Evolutionary conservation across 2,113 vertebrate species (phyloP), one percentile per base, ranked within the genome.

Genomic region (Myxocyprinus asiaticus): DNA sequence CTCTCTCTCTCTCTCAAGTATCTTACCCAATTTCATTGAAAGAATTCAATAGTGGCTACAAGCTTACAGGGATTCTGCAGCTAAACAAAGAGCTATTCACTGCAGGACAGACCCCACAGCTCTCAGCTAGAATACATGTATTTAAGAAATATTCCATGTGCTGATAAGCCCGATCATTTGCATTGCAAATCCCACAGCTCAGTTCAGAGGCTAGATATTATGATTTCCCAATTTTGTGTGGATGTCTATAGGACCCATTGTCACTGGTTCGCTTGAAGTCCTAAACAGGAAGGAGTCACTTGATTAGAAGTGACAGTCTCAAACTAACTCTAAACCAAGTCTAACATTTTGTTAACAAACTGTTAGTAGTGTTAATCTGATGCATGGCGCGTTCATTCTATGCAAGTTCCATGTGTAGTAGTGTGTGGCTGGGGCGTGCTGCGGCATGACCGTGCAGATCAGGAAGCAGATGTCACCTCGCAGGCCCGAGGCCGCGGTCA

Each of bases 31-130:
- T 79, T 76, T 78, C 22, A 33, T 33, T 33, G 22, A 56, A 82
- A 63, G 22, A 10, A 44, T 66, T 84, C 61, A 82, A 80, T 71
- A 78, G 81, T 51, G 79, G 51, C 76, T 70, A 67, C 69, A 74
- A 77, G 6, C 63, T 77, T 64, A 67, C 47, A 7, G 45, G 76
- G 62, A 61, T 43, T 65, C 69, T 53, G 48, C 55, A 8, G 67
- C 68, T 44, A 67, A 86, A 87, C 86, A 87, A 87, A 83, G 80
- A 72, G 73, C 74, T 64, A 80, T 82, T 87, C 80, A 87, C 76
- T 44, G 3, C 53, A n/a, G 22, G 64, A 59, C 15, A 50, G 8
- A 9, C 64, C 63, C 71, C 48, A 12, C n/a, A 55, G 77, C 66
- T 71, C 82, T 84, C 64, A 58, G 79, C 62, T 44, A 58, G 56